Evolutionary conservation across 2,797 vertebrate species (phyloP).

Genomic region (Apogon talboti): DNA sequence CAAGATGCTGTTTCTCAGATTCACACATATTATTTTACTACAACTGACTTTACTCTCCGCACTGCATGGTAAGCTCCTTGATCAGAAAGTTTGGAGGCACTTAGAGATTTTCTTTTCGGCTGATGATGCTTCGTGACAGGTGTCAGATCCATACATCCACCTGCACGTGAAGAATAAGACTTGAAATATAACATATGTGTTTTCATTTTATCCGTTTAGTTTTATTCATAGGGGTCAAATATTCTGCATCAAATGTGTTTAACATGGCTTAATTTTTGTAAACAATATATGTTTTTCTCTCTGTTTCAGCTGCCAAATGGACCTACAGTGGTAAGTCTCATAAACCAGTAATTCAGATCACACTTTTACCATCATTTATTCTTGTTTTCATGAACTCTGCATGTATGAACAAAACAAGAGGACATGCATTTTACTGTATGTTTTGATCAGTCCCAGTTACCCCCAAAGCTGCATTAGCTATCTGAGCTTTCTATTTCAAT

Average conservation of each 20-base stretch:
- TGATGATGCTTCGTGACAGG: conserved; percentile 34
- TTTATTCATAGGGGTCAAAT: not conserved
- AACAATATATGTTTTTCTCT: conserved; percentile 1
- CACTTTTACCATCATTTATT: conserved; percentile 6
- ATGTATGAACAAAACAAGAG: not conserved
- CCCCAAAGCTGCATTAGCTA: conserved; percentile 2
- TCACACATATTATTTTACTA: conserved; percentile 41
- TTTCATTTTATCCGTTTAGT: not conserved
- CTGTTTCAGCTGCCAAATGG: conserved; percentile 82
- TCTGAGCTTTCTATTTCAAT: not conserved
- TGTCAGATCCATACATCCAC: conserved; percentile 29
- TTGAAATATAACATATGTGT: not conserved
- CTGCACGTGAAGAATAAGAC: not conserved
- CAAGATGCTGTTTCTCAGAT: conserved; percentile 53
- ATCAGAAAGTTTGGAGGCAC: conserved; percentile 4
- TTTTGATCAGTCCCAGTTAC: not conserved
- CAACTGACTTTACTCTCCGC: conserved; percentile 45
- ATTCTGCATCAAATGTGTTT: not conserved
- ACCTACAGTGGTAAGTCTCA: conserved; percentile 81
- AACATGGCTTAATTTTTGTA: not conserved
- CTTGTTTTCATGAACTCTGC: not conserved
- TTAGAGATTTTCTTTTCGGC: not conserved
- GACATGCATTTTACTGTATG: not conserved
- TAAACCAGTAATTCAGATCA: not conserved
- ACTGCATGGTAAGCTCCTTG: conserved; percentile 66